phyloP scores from a whole-genome alignment of 2,888 invertebrate species.

The Lepidocyrtinus sp. region DNA sequence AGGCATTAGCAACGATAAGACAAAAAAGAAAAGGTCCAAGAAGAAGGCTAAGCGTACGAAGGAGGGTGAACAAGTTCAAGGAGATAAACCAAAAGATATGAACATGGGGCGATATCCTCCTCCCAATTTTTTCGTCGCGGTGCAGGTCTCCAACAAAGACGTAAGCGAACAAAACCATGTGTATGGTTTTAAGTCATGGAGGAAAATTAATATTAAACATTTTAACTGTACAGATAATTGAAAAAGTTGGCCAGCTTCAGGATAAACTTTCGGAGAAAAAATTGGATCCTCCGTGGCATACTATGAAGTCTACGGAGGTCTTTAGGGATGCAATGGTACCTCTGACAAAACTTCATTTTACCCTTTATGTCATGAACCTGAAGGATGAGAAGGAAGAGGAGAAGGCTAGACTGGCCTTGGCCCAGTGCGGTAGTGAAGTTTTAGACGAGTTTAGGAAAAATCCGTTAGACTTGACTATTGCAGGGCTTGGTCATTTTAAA shows the following conservation, averaged over 20 bases:
- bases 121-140: slow-evolving; percentile 37
- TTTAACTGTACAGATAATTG: slow-evolving; percentile 26
- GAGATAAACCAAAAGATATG: slow-evolving; percentile 3
- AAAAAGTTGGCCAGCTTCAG: slow-evolving; percentile 36
- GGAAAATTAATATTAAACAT: slow-evolving; percentile 9
- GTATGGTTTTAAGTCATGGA: not conserved
- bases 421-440: slow-evolving; percentile 41
- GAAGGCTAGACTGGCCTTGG: slow-evolving; percentile 48
- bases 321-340: slow-evolving; percentile 61
- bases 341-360: slow-evolving; percentile 60
- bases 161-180: slow-evolving; percentile 17
- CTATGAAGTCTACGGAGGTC: slow-evolving; percentile 39
- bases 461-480: slow-evolving; percentile 55
- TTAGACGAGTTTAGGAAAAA: slow-evolving; percentile 44
- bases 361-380: slow-evolving; percentile 59
- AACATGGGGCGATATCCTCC: slow-evolving; percentile 17
- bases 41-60: slow-evolving; percentile 22
- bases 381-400: slow-evolving; percentile 42
- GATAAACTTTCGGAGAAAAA: slow-evolving; percentile 12
- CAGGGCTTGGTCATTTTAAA: slow-evolving; percentile 61
- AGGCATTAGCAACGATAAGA: not conserved
- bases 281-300: slow-evolving; percentile 31
- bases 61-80: not conserved
- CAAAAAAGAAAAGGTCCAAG: slow-evolving; percentile 32
- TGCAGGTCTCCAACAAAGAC: slow-evolving; percentile 33